Conservation (phyloP, 2,113 vertebrate genomes). For the Oncorhynchus gorbuscha region DNA sequence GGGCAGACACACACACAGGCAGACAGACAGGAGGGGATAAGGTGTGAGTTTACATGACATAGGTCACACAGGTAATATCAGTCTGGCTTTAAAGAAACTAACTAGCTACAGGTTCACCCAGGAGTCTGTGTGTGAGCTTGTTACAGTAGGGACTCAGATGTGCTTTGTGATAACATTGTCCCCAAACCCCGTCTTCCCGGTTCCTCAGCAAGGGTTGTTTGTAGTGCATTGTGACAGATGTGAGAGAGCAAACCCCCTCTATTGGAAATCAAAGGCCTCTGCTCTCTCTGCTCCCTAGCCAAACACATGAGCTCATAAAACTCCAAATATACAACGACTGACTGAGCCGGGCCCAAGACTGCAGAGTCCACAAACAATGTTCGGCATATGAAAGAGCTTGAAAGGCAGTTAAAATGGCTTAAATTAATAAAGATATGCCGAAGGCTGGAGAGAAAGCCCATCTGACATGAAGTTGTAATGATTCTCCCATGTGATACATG, state of each 20-base stretch:
- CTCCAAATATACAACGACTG: constrained; percentile 3
- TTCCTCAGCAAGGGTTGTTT: constrained; percentile 9
- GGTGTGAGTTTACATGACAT: neutral
- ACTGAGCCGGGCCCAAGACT: neutral
- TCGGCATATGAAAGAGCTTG: neutral
- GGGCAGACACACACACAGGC: neutral
- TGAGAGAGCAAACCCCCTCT: constrained; percentile 6
- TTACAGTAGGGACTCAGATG: neutral
- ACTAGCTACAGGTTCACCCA: neutral
- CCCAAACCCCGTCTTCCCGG: constrained; percentile 2
- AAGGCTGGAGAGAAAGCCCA: neutral
- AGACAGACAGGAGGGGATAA: neutral
- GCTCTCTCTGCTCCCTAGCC: neutral
- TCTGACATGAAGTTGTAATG: neutral
- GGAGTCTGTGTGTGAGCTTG: neutral
- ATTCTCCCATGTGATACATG: no score
- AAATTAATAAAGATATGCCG: neutral
- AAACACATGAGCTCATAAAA: constrained; percentile 30
- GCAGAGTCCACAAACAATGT: constrained; percentile 10
- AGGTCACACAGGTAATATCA: neutral
- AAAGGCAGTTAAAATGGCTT: neutral
- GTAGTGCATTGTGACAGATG: constrained; percentile 38
- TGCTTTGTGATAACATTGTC: constrained; percentile 23
- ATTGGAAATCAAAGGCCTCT: constrained; percentile 29
- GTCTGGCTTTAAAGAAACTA: neutral